Evolutionary conservation across 2,797 vertebrate genomes (phyloP).

Genomic region (Neomorphus geoffroyi): DNA sequence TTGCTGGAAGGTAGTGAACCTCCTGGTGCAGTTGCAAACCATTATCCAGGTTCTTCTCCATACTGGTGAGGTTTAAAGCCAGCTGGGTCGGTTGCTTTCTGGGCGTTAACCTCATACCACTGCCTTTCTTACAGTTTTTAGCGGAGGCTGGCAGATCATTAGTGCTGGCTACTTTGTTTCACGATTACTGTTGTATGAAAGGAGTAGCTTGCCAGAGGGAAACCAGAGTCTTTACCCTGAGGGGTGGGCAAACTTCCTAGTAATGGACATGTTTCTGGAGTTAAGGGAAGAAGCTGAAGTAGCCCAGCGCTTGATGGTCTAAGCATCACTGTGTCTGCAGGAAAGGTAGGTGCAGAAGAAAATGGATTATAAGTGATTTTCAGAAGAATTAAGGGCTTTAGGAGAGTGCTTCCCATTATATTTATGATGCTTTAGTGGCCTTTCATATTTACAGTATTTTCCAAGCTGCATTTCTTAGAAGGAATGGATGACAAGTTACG

Average conservation of each 20-base stretch:
- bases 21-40: not conserved
- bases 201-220: not conserved
- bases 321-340: not conserved
- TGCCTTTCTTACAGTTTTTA: not conserved
- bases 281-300: not conserved
- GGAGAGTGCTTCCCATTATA: not conserved
- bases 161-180: not conserved
- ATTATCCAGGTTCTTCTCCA: not conserved
- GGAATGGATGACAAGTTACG: not conserved
- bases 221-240: not conserved
- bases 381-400: not conserved
- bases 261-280: not conserved
- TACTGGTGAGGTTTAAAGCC: not conserved
- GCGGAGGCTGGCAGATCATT: not conserved
- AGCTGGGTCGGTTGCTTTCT: not conserved
- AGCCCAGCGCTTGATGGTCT: not conserved
- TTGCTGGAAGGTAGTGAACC: not conserved
- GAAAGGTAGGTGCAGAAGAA: not conserved
- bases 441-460: not conserved
- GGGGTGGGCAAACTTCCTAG: not conserved
- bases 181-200: not conserved
- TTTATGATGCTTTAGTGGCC: not conserved
- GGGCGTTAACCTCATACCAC: not conserved
- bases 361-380: not conserved
- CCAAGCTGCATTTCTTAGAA: not conserved